phyloP scores from a whole-genome alignment of 2,888 invertebrate species.

The Cylloceria caligata region DNA sequence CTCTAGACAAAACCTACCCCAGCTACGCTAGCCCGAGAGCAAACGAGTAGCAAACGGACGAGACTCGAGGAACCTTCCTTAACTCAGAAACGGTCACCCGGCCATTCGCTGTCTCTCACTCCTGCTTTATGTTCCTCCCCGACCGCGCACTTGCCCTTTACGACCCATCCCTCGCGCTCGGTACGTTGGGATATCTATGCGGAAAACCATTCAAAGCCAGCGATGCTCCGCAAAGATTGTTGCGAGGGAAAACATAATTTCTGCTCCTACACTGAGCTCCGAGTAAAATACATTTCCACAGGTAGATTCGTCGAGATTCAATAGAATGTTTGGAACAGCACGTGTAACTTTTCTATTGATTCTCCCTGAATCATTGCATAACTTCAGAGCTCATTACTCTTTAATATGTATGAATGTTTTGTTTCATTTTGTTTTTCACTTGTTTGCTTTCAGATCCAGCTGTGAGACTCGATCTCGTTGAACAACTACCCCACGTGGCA shows the following conservation, averaged over 20 bases:
- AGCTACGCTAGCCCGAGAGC: not conserved
- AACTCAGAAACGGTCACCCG: constrained; percentile 46
- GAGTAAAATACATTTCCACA: not conserved
- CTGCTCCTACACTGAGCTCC: not conserved
- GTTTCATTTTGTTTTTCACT: constrained; percentile 41
- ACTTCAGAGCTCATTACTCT: not conserved
- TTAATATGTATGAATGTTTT: constrained; percentile 23
- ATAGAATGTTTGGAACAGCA: not conserved
- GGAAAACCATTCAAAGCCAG: constrained; percentile 6
- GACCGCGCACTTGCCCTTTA: constrained; percentile 26
- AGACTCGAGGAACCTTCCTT: constrained; percentile 44
- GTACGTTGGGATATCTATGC: constrained; percentile 5
- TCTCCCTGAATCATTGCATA: constrained; percentile 25
- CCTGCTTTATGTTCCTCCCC: constrained; percentile 9
- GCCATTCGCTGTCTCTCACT: constrained; percentile 9
- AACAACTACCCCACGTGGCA: constrained; percentile 89
- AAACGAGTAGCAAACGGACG: constrained; percentile 19
- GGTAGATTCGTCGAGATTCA: constrained; percentile 1
- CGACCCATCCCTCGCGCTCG: constrained; percentile 4
- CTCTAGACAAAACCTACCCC: constrained; percentile 40
- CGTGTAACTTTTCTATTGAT: not conserved
- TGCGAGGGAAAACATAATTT: not conserved
- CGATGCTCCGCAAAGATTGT: not conserved
- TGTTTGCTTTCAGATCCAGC: constrained; percentile 86
- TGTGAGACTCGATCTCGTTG: constrained; percentile 88